phyloP scores from a whole-genome alignment of 2,113 vertebrate species.

The Acanthochromis polyacanthus region DNA sequence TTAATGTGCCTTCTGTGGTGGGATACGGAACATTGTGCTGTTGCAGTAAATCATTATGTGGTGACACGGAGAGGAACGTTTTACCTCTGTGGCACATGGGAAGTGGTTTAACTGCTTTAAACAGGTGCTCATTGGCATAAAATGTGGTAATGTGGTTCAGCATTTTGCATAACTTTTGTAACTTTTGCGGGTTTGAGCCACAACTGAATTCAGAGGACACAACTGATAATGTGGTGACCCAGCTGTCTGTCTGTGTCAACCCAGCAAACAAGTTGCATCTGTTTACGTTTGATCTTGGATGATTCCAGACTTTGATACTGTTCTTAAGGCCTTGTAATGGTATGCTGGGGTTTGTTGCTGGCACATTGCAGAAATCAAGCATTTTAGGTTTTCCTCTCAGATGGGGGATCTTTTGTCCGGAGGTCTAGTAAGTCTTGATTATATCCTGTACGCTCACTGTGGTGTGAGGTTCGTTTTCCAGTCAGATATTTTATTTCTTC shows the following conservation, averaged over 20 bases:
- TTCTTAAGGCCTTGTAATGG: background rate
- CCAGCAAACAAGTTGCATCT: background rate
- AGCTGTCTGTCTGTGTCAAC: background rate
- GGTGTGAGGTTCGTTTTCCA: background rate
- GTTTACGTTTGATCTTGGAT: background rate
- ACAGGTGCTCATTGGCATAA: background rate
- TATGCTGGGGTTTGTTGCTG: too few relatives aligned
- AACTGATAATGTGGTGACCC: background rate
- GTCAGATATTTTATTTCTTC: background rate
- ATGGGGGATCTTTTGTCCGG: background rate
- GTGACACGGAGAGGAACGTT: background rate
- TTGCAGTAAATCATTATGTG: background rate
- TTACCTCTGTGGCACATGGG: background rate
- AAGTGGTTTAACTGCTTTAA: background rate
- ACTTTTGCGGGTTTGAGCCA: background rate
- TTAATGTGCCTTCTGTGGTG: slow-evolving; percentile 55
- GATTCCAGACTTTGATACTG: slow-evolving; percentile 2
- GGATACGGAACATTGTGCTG: background rate
- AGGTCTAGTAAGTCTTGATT: background rate
- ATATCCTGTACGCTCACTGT: background rate
- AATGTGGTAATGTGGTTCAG: background rate
- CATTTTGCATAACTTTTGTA: background rate
- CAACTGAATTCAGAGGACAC: background rate
- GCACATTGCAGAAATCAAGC: background rate
- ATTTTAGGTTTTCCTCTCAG: background rate